Evolutionary conservation across 2,797 vertebrate species (phyloP), one percentile per base, ranked within the genome.

Genomic region (Loriculus beryllinus): DNA sequence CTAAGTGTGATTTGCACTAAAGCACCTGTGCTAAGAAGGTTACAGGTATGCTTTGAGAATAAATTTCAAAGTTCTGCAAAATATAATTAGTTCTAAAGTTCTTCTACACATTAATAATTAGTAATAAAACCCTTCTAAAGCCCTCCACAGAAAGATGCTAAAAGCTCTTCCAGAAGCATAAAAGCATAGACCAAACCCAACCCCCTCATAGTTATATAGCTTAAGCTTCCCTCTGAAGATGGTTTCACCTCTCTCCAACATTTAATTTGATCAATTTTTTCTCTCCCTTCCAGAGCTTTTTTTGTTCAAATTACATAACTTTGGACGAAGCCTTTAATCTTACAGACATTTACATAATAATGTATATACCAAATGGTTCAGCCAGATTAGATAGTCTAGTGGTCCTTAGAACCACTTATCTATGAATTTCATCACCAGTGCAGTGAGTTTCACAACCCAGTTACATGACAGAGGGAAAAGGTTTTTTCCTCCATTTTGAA

Each of bases 11-110:
- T 96, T 96, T 93, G 91, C 84, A 88, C 70, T 68, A 93, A 94
- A 92, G 94, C 91, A 96, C 83, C 91, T 93, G 93, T 81, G 74
- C 72, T 86, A 74, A 79, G 93, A 94, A 96, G 93, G 92, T 96
- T 95, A 96, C 67, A 94, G 89, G 89, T 91, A 91, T 0, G 15
- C 91, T 94, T 92, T 88, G 92, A 94, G 92, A 94, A 96, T 92
- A 96, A 95, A 96, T 96, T 97, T 96, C 94, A 96, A 96, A 96
- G 94, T 90, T 94, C 91, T 95, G 77, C 67, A 88, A 91, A 93
- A 60, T 70, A 92, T 94, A 93, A 94, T 96, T 90, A 96, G 82
- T 91, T 94, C 45, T 86, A 33, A 91, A 93, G 70, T 96, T 92
- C 82, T 96, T 77, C 89, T 81, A 84, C 82, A 90, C 69, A 92